These are phyloP conservation scores for Apogon talboti DNA, from an alignment of 2,797 vertebrate genomes.

Conservation along the genomic window DNA sequence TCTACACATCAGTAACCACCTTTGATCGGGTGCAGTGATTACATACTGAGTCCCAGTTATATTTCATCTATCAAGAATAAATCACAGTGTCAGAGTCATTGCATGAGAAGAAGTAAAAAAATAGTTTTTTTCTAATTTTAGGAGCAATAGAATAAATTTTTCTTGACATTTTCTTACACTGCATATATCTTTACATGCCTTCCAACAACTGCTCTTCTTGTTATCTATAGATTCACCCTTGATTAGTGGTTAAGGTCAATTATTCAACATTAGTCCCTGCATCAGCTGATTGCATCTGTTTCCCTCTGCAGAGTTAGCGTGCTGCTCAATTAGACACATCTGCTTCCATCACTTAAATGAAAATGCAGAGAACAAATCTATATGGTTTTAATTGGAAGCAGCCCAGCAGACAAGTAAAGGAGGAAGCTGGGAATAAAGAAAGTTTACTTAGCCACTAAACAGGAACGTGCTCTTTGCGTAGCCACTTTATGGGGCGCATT, in stretches of 20 bases:
- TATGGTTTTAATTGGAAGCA: conserved; percentile 28
- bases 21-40: no score
- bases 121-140: neutral
- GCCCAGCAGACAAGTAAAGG: conserved; percentile 9
- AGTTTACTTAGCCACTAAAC: conserved; percentile 40
- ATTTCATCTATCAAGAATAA: no score
- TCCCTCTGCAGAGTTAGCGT: neutral
- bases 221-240: conserved; percentile 18
- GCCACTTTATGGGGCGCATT: conserved; percentile 36
- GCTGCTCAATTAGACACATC: conserved; percentile 26
- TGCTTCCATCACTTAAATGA: conserved; percentile 58
- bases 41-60: no score
- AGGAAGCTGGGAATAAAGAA: conserved; percentile 28
- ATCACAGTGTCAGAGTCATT: no score
- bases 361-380: conserved; percentile 58
- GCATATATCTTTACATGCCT: no score
- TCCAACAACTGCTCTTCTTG: neutral
- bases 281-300: conserved; percentile 43
- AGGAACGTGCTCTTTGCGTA: conserved; percentile 19
- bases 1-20: no score
- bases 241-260: conserved; percentile 23
- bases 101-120: neutral
- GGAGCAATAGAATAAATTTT: no score
- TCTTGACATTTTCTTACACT: no score
- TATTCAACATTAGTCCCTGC: conserved; percentile 27